These are phyloP conservation scores for Bhutanitis thaidina DNA, from an alignment of 2,888 invertebrate species.

Conservation along the genomic window DNA sequence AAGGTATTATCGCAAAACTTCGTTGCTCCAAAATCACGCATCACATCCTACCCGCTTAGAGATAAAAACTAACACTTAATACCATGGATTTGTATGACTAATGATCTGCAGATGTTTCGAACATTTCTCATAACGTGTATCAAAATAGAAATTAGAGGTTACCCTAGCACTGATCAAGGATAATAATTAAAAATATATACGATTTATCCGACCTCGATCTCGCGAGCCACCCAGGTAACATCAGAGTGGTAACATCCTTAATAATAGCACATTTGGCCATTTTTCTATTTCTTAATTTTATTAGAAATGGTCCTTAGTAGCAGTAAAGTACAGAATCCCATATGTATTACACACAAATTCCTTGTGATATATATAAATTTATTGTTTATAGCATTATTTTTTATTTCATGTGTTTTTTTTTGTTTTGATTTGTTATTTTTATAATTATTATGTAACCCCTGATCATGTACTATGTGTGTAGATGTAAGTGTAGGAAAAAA, in stretches of 20 bases:
- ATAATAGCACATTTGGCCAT: constrained; percentile 2
- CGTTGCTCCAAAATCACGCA: constrained; percentile 32
- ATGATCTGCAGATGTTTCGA: constrained; percentile 61
- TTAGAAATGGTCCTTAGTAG: constrained; percentile 11
- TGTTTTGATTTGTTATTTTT: no score
- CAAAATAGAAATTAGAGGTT: constrained; percentile 74
- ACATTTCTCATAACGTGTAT: constrained; percentile 39
- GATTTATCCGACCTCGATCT: constrained; percentile 53
- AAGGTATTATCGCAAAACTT: constrained; percentile 46
- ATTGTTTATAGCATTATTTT: no score
- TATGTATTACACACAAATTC: no score
- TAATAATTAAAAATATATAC: constrained; percentile 68
- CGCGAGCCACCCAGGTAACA: constrained; percentile 62
- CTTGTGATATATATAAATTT: no score
- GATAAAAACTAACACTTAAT: constrained; percentile 40
- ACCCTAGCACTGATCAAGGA: constrained; percentile 56
- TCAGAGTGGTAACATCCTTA: constrained; percentile 14
- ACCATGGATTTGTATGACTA: constrained; percentile 58
- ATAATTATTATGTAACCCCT: no score
- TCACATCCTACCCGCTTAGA: constrained; percentile 34
- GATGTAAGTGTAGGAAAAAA: no score
- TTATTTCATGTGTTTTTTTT: no score
- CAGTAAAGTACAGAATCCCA: no score
- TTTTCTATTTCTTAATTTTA: constrained; percentile 13
- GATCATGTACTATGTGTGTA: no score